Evolutionary conservation across 2,888 invertebrate genomes (phyloP).

Genomic region (Nebria salina): DNA sequence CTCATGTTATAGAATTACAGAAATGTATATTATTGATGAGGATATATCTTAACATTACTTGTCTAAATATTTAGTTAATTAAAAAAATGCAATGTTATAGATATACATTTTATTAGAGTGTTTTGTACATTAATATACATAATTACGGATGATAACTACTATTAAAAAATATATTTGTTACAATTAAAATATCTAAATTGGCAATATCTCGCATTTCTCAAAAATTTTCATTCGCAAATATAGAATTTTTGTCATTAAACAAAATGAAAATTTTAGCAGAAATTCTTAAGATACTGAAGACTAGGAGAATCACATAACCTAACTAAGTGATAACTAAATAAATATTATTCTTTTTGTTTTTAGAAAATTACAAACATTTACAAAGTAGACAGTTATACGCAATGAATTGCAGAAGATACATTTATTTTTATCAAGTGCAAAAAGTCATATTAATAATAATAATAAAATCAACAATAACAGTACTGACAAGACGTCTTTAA

Average conservation of each 20-base stretch:
- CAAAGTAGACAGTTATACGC: constrained; percentile 24
- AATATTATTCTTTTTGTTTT: constrained; percentile 25
- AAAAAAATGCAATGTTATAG: constrained; percentile 13
- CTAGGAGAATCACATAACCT: constrained; percentile 62
- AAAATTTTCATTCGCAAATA: neutral
- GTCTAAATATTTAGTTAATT: neutral
- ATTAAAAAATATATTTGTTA: constrained; percentile 47
- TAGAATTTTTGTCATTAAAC: neutral
- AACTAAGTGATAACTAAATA: constrained; percentile 49
- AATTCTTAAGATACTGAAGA: constrained; percentile 55
- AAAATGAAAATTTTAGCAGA: constrained; percentile 45
- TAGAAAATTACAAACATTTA: constrained; percentile 47
- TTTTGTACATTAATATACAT: constrained; percentile 47
- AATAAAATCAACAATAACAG: neutral
- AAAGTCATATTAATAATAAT: neutral
- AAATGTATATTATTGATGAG: neutral
- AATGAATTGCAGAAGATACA: constrained; percentile 16
- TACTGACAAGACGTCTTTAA: no score
- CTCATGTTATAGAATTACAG: no score
- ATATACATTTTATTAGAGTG: constrained; percentile 42
- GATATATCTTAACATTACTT: neutral
- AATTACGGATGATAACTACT: constrained; percentile 29
- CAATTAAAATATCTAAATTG: constrained; percentile 44
- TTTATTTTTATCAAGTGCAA: neutral
- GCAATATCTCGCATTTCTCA: constrained; percentile 28